These are phyloP conservation scores for Lepidochrysops patricia DNA, from an alignment of 2,888 invertebrate genomes.

Conservation along the genomic window DNA sequence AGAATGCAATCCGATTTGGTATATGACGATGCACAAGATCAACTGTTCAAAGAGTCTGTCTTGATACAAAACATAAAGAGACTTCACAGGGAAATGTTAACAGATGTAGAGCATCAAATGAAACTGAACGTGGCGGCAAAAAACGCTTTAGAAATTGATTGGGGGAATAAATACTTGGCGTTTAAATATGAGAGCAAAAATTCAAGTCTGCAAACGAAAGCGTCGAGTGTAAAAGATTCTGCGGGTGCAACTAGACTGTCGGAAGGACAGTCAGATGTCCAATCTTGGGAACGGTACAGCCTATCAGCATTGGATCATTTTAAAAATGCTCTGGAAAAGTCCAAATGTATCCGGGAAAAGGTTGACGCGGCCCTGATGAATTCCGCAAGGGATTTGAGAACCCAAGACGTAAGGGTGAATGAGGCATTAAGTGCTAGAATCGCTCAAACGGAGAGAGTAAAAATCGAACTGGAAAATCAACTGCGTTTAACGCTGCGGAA, in stretches of 20 bases:
- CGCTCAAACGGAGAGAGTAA: constrained; percentile 83
- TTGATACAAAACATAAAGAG: constrained; percentile 81
- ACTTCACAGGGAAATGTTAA: constrained; percentile 76
- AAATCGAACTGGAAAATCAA: constrained; percentile 81
- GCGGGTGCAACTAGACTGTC: constrained; percentile 86
- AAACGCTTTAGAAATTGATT: constrained; percentile 86
- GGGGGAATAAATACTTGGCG: constrained; percentile 90
- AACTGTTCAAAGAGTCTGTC: constrained; percentile 81
- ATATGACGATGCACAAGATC: constrained; percentile 83
- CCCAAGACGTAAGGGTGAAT: constrained; percentile 87
- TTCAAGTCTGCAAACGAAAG: constrained; percentile 80
- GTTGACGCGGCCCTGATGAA: constrained; percentile 83
- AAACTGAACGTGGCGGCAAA: constrained; percentile 84
- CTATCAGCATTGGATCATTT: constrained; percentile 82
- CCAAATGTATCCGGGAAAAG: constrained; percentile 80
- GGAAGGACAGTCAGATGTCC: constrained; percentile 87
- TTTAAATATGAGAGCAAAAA: constrained; percentile 83
- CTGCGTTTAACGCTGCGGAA: constrained; percentile 65
- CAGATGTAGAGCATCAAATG: constrained; percentile 81
- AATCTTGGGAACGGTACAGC: constrained; percentile 88
- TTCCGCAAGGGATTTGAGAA: constrained; percentile 84
- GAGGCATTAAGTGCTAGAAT: constrained; percentile 81
- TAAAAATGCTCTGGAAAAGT: constrained; percentile 82
- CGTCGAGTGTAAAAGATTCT: constrained; percentile 81
- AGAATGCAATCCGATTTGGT: constrained; percentile 83